A percentile compares a stretch with the other conserved stretches of the same genome.
These are phyloP conservation scores for Hippocampus barbouri DNA, from an alignment of 2,113 vertebrate genomes.

Conservation along the genomic window DNA sequence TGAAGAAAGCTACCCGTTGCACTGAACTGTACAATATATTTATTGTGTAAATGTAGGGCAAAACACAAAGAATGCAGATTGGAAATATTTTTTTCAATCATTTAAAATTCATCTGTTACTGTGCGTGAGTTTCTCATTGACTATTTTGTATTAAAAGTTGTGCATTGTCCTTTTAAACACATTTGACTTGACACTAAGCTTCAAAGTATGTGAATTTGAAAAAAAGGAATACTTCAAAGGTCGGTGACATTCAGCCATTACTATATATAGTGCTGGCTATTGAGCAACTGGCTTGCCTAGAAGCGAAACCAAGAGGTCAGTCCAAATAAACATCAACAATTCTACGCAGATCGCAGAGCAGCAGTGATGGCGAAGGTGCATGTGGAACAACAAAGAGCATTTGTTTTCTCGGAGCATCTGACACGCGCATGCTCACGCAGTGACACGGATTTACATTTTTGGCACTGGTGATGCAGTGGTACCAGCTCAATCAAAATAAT, in stretches of 20 bases:
- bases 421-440: not conserved
- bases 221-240: slow-evolving; percentile 24
- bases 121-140: not conserved
- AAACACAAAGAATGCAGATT: not conserved
- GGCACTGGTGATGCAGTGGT: slow-evolving; percentile 35
- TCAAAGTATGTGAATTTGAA: not conserved
- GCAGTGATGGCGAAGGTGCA: slow-evolving; percentile 4
- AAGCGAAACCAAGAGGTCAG: slow-evolving; percentile 47
- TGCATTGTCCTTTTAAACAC: not conserved
- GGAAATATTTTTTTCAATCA: not conserved
- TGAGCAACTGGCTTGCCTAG: slow-evolving; percentile 25
- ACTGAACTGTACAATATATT: not conserved
- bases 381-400: not conserved
- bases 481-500: slow-evolving; percentile 6
- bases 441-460: slow-evolving; percentile 19
- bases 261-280: slow-evolving; percentile 36
- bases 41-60: not conserved
- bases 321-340: slow-evolving; percentile 48
- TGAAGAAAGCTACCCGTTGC: not conserved
- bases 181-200: slow-evolving; percentile 4
- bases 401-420: not conserved
- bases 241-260: slow-evolving; percentile 45
- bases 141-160: not conserved
- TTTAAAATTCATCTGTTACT: not conserved
- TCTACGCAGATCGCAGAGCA: slow-evolving; percentile 3